A percentile compares a stretch with the other conserved stretches of the same genome.
phyloP scores from a whole-genome alignment of 2,113 vertebrate genomes.

The Gadus chalcogrammus region DNA sequence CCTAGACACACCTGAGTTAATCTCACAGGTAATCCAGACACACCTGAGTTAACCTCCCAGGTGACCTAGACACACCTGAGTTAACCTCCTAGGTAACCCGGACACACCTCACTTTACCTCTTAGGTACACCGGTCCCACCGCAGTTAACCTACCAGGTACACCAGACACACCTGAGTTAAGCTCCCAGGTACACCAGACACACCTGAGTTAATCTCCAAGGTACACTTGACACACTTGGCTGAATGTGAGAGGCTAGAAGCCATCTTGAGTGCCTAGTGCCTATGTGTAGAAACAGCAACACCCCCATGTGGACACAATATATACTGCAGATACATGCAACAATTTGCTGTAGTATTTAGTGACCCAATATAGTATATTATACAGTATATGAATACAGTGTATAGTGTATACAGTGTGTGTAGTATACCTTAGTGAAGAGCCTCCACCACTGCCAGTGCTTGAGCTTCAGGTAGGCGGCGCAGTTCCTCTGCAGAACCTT shows the following conservation, averaged over 20 bases:
- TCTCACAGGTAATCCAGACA: background rate
- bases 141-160: background rate
- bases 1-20: background rate
- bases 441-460: constrained; percentile 79
- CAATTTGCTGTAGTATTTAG: no score
- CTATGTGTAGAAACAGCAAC: no score
- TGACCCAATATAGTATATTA: no score
- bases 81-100: background rate
- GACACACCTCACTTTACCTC: background rate
- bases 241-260: no score
- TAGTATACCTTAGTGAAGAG: no score
- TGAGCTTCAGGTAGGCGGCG: constrained; percentile 94
- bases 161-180: background rate
- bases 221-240: background rate
- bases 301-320: no score
- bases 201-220: background rate
- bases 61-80: background rate
- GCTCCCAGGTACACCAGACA: background rate
- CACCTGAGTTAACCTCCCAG: background rate
- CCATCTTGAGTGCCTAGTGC: no score
- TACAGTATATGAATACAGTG: no score
- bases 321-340: no score
- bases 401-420: no score
- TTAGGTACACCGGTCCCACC: background rate
- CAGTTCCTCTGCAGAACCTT: constrained; percentile 98